phyloP scores from a whole-genome alignment of 2,113 vertebrate species.

The Climacteris rufus region DNA sequence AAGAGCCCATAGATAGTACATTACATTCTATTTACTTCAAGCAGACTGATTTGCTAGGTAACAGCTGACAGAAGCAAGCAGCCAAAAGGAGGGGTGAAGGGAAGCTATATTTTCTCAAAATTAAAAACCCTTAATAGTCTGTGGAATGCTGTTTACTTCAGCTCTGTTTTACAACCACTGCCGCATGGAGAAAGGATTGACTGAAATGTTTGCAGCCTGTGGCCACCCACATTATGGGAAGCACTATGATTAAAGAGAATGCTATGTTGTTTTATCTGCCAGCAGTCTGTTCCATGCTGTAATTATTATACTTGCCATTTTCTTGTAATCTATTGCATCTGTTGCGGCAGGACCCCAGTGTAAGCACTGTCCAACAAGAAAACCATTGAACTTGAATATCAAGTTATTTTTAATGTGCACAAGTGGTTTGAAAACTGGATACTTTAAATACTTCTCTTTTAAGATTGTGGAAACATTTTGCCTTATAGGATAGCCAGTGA shows the following conservation, averaged over 20 bases:
- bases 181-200: not conserved
- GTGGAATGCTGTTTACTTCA: conserved; percentile 62
- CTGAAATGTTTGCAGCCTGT: conserved; percentile 17
- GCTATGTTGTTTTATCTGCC: conserved; percentile 58
- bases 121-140: conserved; percentile 26
- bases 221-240: conserved; percentile 76
- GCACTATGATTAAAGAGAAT: conserved; percentile 71
- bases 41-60: not conserved
- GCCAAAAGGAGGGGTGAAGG: not conserved
- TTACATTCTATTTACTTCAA: not conserved
- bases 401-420: conserved; percentile 60
- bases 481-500: conserved; percentile 5
- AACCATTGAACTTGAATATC: conserved; percentile 34
- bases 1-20: not conserved
- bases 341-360: conserved; percentile 57
- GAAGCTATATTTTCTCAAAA: conserved; percentile 32
- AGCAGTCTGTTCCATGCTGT: conserved; percentile 66
- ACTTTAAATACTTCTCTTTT: conserved; percentile 43
- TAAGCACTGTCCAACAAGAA: conserved; percentile 50
- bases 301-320: conserved; percentile 73
- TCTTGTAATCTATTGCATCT: conserved; percentile 75
- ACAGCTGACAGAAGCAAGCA: conserved; percentile 14
- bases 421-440: conserved; percentile 38
- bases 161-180: conserved; percentile 42
- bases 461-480: conserved; percentile 34